A percentile compares a stretch with the other conserved stretches of the same genome.
Evolutionary conservation across 2,113 vertebrate genomes (phyloP).

Genomic region (Oxyruncus cristatus): DNA sequence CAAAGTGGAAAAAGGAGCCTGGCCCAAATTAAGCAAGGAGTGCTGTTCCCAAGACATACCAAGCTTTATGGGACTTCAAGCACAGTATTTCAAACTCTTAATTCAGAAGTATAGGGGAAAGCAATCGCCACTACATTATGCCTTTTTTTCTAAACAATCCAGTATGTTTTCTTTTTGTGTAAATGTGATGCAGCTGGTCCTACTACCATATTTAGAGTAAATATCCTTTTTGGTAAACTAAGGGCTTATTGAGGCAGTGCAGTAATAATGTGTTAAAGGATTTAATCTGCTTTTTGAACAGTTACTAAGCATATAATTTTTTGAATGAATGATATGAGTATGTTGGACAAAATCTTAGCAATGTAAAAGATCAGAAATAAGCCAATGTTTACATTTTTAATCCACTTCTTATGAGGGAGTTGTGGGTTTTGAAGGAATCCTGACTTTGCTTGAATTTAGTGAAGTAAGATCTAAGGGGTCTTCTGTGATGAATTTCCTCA

Average conservation of each 20-base stretch:
- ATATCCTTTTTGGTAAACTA: constrained; percentile 67
- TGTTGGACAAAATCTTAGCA: background rate
- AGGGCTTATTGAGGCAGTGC: constrained; percentile 35
- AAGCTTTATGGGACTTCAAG: constrained; percentile 77
- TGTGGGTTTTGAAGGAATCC: background rate
- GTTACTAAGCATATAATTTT: constrained; percentile 11
- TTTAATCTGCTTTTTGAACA: constrained; percentile 47
- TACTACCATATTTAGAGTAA: constrained; percentile 64
- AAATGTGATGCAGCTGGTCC: constrained; percentile 76
- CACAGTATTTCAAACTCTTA: constrained; percentile 73
- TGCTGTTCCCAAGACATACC: constrained; percentile 72
- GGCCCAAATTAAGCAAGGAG: constrained; percentile 75
- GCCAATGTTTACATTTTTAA: constrained; percentile 30
- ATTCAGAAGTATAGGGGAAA: constrained; percentile 71
- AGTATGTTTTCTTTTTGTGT: constrained; percentile 67
- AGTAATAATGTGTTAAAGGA: constrained; percentile 52
- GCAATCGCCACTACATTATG: constrained; percentile 67
- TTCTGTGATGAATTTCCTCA: constrained; percentile 34
- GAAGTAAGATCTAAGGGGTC: constrained; percentile 5
- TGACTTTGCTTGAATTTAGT: constrained; percentile 2
- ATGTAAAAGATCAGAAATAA: constrained; percentile 8
- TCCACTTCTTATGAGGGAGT: background rate
- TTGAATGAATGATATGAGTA: constrained; percentile 6
- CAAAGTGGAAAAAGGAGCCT: constrained; percentile 73
- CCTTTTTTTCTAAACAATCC: constrained; percentile 74